Base-by-base conservation (phyloP, 2,888 invertebrate species). In the Drosophila mayaguana region DNA sequence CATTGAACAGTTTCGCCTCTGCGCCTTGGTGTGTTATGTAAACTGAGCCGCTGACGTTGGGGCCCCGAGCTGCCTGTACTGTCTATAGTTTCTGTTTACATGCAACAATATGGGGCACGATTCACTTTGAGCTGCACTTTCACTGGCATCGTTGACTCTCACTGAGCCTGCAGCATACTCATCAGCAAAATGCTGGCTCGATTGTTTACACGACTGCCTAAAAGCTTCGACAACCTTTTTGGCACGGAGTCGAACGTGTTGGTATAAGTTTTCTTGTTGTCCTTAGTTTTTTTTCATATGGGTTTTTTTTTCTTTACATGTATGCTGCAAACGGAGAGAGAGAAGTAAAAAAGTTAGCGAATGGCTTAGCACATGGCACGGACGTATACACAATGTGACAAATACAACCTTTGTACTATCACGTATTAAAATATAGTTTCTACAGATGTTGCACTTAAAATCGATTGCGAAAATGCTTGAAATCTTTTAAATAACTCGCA, bases 181-280 rank as follows among this genome's bases (percentile, higher is more conserved):
- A 69, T 70, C 79, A 63, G 64, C 69, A 48, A 38, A 70, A 70
- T 76, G 73, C 84, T 81, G 64, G 63, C 72, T 64, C 67, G 54
- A 56, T 53, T 78, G 78, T 63, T 78, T 66, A 64, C 73, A 73
- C 66, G 43, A 55, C 50, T 59, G 68, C 42, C 42, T 57, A 78
- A 56, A 61, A 57, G 68, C 57, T 54, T 12, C 20, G 22, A 11
- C 60, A 42, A 61, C 25, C 42, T 46, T 22, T 77, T 55, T 60
- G 54, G 42, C 55, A 65, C 55, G 46, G 18, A 51, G 34, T 43
- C 22, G 51, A 70, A 63, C 65, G 70, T 75, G 62, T 65, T 48
- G 43, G 53, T 54, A 22, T 43, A 45, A 64, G 51, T 64, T 56
- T 34, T 16, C 28, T 34, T 42, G 20, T 34, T 63, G 28, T 28